Evolutionary conservation across 2,888 invertebrate genomes (phyloP), one percentile per base, ranked within the genome.

Genomic region (Anthoptus insignis): DNA sequence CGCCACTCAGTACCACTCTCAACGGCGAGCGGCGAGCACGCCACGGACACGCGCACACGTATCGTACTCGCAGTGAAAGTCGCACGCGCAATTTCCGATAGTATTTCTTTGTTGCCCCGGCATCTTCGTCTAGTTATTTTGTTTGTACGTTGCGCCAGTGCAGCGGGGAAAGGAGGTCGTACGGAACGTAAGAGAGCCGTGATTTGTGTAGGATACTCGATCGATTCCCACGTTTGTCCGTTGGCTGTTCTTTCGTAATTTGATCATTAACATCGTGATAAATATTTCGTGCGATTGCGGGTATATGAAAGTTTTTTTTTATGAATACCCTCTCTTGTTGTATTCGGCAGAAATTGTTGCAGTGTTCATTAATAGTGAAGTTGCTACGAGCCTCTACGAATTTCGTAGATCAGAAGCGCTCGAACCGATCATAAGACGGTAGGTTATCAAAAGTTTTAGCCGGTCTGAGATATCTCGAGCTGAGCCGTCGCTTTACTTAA

Each of bases 111-210:
- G 54, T 54, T 63, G 34, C 56, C 84, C 81, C 86, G 80, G 82
- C 85, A 81, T 89, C 88, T 89, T 89, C 90, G 87, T 90, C 88
- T 91, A 91, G 89, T 89, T 91, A 85, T 88, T 87, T 84, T 89
- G 87, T 91, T 90, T 90, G 87, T 83, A 84, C 84, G 82, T 91
- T 91, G 89, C 91, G 91, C 90, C 89, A 91, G 90, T 91, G 89
- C 89, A 86, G 76, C 86, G 77, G 89, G 82, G 91, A 93, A 93
- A 93, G 92, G 92, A 93, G 91, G 92, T 91, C 91, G 90, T 81
- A 84, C 84, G 80, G 78, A 81, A 77, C 76, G 87, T 86, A 86
- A 87, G 82, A 86, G 81, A 77, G 75, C 70, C 79, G 87, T 82
- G 84, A 81, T 82, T 82, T 84, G 84, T 86, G 85, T 80, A 72